Evolutionary conservation across 2,888 invertebrate species (phyloP).

Genomic region (Meiosimyza platycephala): DNA sequence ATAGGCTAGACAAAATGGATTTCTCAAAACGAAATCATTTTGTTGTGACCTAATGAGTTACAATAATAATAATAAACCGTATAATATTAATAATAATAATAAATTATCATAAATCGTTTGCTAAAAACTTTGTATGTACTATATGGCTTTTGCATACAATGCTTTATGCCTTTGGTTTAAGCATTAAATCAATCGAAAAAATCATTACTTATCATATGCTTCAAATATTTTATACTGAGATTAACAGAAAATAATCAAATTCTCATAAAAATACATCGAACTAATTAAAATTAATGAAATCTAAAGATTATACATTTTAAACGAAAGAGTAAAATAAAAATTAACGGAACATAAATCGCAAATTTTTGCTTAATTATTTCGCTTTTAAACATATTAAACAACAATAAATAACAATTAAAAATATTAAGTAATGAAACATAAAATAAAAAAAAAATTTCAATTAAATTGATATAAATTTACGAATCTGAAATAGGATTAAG

Average conservation of each 20-base stretch:
- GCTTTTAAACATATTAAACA: conserved; percentile 9
- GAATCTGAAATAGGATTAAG: too few relatives aligned
- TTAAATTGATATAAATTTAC: too few relatives aligned
- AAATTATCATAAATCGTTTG: too few relatives aligned
- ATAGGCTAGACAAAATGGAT: neutral
- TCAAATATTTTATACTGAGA: neutral
- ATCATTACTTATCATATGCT: neutral
- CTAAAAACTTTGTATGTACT: too few relatives aligned
- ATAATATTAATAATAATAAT: too few relatives aligned
- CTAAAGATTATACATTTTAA: conserved; percentile 42
- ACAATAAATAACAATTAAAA: conserved; percentile 21
- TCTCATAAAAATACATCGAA: conserved; percentile 21
- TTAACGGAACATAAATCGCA: conserved; percentile 41
- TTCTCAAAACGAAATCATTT: neutral
- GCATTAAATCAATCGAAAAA: neutral
- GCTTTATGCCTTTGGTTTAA: neutral
- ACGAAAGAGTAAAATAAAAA: conserved; percentile 46
- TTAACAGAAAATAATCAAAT: conserved; percentile 36
- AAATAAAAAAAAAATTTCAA: neutral
- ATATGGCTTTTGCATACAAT: too few relatives aligned
- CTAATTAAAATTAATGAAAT: conserved; percentile 29
- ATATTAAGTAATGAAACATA: conserved; percentile 12
- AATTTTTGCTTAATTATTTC: conserved; percentile 33
- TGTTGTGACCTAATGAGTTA: too few relatives aligned
- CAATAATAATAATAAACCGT: too few relatives aligned